A percentile compares a stretch with the other conserved stretches of the same genome.
phyloP scores from a whole-genome alignment of 2,888 invertebrate species.

The Tetragonula carbonaria region DNA sequence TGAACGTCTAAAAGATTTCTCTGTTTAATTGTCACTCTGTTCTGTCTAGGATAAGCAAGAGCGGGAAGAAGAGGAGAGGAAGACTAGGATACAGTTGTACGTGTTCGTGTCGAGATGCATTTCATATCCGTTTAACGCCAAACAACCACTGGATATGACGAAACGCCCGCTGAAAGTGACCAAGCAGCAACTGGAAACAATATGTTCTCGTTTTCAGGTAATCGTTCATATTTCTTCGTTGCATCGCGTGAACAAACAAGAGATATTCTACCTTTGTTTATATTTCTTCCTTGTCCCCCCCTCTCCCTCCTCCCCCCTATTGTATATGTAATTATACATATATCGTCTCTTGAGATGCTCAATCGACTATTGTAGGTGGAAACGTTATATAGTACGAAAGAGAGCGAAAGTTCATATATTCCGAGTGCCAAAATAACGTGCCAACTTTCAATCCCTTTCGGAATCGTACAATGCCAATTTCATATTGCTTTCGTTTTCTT shows the following conservation, averaged over 20 bases:
- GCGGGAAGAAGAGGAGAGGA: slow-evolving; percentile 97
- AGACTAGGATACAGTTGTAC: slow-evolving; percentile 97
- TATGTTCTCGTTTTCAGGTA: slow-evolving; percentile 97
- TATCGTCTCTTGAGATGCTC: neutral
- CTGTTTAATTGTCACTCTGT: rapidly evolving
- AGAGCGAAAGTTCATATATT: no score
- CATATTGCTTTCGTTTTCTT: neutral
- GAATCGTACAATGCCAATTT: neutral
- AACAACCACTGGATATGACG: slow-evolving; percentile 99
- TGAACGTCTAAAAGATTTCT: no score
- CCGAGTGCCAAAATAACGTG: no score
- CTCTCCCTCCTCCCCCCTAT: no score
- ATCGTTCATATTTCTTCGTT: slow-evolving; percentile 42
- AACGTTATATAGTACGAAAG: no score
- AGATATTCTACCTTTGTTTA: neutral
- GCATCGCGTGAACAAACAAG: neutral
- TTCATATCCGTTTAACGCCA: slow-evolving; percentile 99
- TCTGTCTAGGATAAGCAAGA: slow-evolving; percentile 93
- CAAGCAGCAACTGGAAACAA: slow-evolving; percentile 97
- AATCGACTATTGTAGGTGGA: no score
- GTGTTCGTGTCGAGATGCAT: slow-evolving; percentile 99
- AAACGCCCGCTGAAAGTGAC: slow-evolving; percentile 97
- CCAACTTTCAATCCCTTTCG: neutral
- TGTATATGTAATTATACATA: neutral
- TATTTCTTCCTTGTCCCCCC: neutral